phyloP scores from a whole-genome alignment of 2,113 vertebrate genomes.

The Pangasianodon hypophthalmus region DNA sequence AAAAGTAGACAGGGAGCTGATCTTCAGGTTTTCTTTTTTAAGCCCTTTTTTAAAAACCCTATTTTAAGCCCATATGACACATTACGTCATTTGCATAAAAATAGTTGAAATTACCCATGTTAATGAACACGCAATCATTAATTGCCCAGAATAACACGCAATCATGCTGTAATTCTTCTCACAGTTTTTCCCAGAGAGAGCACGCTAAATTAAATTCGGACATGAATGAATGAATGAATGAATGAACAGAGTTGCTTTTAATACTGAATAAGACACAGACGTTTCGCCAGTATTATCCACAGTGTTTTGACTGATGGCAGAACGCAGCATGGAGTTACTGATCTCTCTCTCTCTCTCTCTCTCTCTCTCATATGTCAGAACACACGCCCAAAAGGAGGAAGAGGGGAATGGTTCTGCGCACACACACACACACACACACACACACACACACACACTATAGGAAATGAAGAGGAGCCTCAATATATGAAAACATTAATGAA shows the following conservation, averaged over 20 bases:
- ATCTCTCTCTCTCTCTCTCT: conserved; percentile 32
- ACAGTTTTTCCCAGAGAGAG: neutral
- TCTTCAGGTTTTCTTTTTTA: neutral
- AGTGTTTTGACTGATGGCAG: conserved; percentile 22
- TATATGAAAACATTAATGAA: conserved; percentile 13
- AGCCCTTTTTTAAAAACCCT: neutral
- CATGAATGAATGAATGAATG: neutral
- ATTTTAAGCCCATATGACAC: neutral
- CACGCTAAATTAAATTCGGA: neutral
- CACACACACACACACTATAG: neutral
- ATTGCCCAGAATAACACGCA: conserved; percentile 2
- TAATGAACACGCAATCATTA: conserved; percentile 26
- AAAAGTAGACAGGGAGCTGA: neutral
- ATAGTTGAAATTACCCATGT: conserved; percentile 11
- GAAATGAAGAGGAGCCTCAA: conserved; percentile 29
- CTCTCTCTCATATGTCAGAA: conserved; percentile 34
- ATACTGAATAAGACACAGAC: neutral
- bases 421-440: conserved; percentile 7
- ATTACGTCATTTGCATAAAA: conserved; percentile 26
- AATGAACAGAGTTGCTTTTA: neutral
- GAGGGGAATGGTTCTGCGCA: neutral
- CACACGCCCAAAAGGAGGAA: conserved; percentile 26
- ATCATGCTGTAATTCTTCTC: conserved; percentile 3
- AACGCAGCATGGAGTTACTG: conserved; percentile 20
- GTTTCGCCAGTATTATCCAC: neutral